Conservation (phyloP, 2,113 vertebrate genomes). For the Pelvicachromis taeniatus region DNA sequence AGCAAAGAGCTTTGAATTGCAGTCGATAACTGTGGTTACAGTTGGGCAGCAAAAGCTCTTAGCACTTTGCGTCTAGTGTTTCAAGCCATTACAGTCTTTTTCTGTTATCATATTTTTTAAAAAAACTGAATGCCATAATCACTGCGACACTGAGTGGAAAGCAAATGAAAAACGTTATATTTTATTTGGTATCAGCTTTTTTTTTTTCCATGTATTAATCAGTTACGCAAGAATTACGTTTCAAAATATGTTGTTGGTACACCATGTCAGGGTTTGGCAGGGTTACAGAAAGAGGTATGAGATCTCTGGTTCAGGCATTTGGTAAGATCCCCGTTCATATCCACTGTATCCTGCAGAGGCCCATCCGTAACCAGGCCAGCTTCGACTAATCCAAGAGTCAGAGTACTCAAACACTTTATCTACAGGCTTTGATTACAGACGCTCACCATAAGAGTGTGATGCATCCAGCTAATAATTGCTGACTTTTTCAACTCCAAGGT, state of each 20-base stretch:
- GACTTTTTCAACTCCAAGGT: neutral
- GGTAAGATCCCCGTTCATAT: neutral
- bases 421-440: neutral
- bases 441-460: neutral
- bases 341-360: neutral
- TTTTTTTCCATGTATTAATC: neutral
- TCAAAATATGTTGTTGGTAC: neutral
- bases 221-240: neutral
- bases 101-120: neutral
- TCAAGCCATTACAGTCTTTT: neutral
- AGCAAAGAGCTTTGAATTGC: neutral
- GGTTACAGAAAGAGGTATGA: neutral
- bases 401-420: neutral
- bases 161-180: neutral
- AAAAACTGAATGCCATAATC: neutral
- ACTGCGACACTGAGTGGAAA: neutral
- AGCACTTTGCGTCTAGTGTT: neutral
- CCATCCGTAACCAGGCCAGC: neutral
- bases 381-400: neutral
- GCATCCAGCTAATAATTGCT: neutral
- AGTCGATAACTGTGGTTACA: neutral
- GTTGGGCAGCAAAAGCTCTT: neutral
- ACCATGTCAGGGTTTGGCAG: neutral
- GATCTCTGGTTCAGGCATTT: neutral
- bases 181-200: neutral